A percentile compares a stretch with the other conserved stretches of the same genome.
Conservation (phyloP, 1,140 invertebrate genomes). For the Eueides isabella region DNA sequence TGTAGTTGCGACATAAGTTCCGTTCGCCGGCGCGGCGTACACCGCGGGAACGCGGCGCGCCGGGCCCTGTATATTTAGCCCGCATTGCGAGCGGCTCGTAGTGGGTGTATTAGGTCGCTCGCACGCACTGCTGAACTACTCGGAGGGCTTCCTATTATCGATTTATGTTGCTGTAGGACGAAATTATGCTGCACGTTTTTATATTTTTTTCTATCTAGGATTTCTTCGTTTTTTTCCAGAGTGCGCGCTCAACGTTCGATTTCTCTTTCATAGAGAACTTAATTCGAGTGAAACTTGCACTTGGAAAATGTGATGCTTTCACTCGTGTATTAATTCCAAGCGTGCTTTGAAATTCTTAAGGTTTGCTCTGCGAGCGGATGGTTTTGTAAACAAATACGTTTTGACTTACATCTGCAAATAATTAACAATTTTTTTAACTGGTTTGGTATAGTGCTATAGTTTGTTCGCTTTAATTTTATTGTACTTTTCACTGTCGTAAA, state of each 20-base stretch:
- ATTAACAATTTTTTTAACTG: slow-evolving; percentile 14
- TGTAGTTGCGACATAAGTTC: slow-evolving; percentile 67
- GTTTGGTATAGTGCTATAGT: not conserved
- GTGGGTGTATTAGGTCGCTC: slow-evolving; percentile 80
- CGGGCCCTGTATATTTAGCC: slow-evolving; percentile 75
- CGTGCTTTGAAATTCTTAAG: slow-evolving; percentile 36
- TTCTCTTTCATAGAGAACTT: slow-evolving; percentile 67
- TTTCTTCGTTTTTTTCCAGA: slow-evolving; percentile 58
- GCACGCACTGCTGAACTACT: slow-evolving; percentile 81
- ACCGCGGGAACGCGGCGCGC: slow-evolving; percentile 51
- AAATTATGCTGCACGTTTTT: slow-evolving; percentile 54
- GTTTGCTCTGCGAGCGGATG: slow-evolving; percentile 25
- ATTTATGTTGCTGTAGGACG: slow-evolving; percentile 74
- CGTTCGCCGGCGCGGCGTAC: slow-evolving; percentile 53
- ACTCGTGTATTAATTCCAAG: slow-evolving; percentile 59
- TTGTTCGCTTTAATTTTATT: not conserved
- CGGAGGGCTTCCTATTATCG: slow-evolving; percentile 81
- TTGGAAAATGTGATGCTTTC: slow-evolving; percentile 70
- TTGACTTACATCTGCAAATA: slow-evolving; percentile 18
- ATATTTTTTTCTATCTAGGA: slow-evolving; percentile 58
- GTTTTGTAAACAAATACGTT: slow-evolving; percentile 25
- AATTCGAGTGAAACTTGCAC: slow-evolving; percentile 61
- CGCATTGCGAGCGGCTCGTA: slow-evolving; percentile 70
- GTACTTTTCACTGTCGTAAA: not conserved
- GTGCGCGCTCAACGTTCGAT: slow-evolving; percentile 45